phyloP scores from a whole-genome alignment of 2,888 invertebrate species.

The Sesia apiformis region DNA sequence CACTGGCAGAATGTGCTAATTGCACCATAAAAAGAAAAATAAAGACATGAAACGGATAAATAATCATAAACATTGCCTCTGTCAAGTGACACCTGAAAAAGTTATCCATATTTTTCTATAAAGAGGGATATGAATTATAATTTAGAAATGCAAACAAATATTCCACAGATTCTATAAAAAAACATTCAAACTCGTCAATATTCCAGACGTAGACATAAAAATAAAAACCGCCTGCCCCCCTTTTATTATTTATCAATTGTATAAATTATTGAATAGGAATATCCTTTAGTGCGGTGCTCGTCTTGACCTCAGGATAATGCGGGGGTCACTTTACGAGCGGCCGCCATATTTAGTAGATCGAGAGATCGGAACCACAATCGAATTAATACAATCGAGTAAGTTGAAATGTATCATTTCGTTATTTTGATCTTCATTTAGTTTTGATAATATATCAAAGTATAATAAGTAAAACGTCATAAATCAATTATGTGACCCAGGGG shows the following conservation, averaged over 20 bases:
- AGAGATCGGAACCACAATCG: background rate
- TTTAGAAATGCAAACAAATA: background rate
- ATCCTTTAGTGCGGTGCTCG: slow-evolving; percentile 23
- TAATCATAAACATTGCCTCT: too few relatives aligned
- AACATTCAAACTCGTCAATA: background rate
- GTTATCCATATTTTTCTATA: too few relatives aligned
- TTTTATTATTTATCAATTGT: slow-evolving; percentile 72
- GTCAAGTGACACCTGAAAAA: too few relatives aligned
- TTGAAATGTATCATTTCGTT: too few relatives aligned
- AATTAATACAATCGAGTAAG: background rate
- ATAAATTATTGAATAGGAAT: slow-evolving; percentile 65
- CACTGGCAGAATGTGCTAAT: too few relatives aligned
- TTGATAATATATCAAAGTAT: too few relatives aligned
- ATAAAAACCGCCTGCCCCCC: slow-evolving; percentile 1
- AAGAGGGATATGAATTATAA: too few relatives aligned
- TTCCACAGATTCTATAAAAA: background rate
- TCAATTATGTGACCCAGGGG: too few relatives aligned
- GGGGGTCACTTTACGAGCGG: slow-evolving; percentile 54
- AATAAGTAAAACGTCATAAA: too few relatives aligned
- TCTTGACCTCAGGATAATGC: slow-evolving; percentile 27
- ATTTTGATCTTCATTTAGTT: too few relatives aligned
- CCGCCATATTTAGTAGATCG: slow-evolving; percentile 10
- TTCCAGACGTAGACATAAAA: background rate
- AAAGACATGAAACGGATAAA: too few relatives aligned
- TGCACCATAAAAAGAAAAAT: too few relatives aligned